phyloP scores from a whole-genome alignment of 2,797 vertebrate genomes.

The Luscinia luscinia region DNA sequence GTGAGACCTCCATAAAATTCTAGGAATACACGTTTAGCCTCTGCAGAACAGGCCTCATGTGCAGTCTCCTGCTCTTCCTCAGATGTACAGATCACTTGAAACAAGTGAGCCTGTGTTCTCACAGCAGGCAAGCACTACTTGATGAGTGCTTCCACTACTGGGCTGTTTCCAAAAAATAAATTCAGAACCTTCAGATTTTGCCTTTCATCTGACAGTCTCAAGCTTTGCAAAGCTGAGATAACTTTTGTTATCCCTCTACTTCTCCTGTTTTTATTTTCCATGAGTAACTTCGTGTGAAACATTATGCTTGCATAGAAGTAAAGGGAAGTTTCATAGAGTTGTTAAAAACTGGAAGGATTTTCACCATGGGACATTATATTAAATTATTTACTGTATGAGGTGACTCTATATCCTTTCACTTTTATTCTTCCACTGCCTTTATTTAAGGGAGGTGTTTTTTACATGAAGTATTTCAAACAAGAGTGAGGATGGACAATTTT shows the following conservation, averaged over 20 bases:
- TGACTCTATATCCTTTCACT: neutral
- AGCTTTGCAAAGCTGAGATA: neutral
- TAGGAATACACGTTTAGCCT: neutral
- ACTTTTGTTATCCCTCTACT: neutral
- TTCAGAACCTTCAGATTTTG: neutral
- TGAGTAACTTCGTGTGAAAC: neutral
- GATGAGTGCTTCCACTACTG: neutral
- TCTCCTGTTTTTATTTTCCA: neutral
- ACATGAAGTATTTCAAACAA: neutral
- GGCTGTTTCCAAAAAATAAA: conserved; percentile 2
- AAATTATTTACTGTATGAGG: neutral
- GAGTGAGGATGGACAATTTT: neutral
- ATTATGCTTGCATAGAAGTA: neutral
- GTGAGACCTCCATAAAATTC: neutral
- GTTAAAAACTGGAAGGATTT: neutral
- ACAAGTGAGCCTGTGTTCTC: neutral
- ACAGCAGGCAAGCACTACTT: neutral
- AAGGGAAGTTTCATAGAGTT: neutral
- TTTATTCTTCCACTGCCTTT: neutral
- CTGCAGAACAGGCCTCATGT: neutral
- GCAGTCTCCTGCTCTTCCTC: neutral
- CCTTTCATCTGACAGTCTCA: conserved; percentile 12
- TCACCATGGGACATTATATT: neutral
- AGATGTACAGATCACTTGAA: neutral
- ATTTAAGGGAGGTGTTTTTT: neutral